These are phyloP conservation scores for Chiloscyllium punctatum DNA, from an alignment of 2,797 vertebrate species.

Conservation along the genomic window DNA sequence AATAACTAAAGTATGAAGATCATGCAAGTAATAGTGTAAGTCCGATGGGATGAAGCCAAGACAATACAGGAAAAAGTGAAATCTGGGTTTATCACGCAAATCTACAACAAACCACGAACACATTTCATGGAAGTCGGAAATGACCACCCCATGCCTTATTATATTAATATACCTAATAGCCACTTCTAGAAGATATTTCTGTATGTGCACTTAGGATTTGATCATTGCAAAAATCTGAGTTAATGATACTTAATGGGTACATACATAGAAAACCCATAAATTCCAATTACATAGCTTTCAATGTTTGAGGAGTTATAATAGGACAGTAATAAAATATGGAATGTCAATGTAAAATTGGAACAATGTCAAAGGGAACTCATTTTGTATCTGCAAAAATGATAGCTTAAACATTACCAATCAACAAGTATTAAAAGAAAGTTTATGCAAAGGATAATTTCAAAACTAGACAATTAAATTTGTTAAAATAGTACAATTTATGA, in stretches of 20 bases:
- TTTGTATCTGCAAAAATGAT: neutral
- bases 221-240: neutral
- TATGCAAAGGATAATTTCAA: too few species aligned
- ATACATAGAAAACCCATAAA: neutral
- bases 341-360: neutral
- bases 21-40: neutral
- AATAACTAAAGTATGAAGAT: neutral
- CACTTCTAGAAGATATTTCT: neutral
- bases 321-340: neutral
- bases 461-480: neutral
- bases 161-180: neutral
- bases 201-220: neutral
- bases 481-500: neutral
- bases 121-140: neutral
- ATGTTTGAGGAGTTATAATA: neutral
- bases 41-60: neutral
- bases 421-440: too few species aligned
- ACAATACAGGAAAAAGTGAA: neutral
- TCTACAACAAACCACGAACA: neutral
- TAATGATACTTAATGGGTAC: neutral
- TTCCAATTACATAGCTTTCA: neutral
- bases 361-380: neutral
- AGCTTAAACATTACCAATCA: too few species aligned
- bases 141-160: neutral
- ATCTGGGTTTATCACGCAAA: neutral